phyloP scores from a whole-genome alignment of 2,113 vertebrate genomes.

The Canis aureus region DNA sequence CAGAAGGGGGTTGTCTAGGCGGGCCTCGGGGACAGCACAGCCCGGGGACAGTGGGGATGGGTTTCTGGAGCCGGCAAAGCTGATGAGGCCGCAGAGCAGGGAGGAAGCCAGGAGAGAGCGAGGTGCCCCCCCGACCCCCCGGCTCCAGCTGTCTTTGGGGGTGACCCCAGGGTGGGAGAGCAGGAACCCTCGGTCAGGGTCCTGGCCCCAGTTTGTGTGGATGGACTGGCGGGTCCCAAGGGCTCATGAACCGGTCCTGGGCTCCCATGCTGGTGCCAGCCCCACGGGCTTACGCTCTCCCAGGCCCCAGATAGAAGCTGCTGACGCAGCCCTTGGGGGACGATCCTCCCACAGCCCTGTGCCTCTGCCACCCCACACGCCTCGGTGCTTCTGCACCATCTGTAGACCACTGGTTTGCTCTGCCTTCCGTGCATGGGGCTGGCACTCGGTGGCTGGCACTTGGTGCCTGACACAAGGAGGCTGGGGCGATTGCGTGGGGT shows the following conservation, averaged over 20 bases:
- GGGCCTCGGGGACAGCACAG: neutral
- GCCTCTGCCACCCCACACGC: rapidly evolving
- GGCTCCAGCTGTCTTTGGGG: too few relatives aligned
- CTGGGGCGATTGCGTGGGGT: rapidly evolving
- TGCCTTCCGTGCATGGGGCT: neutral
- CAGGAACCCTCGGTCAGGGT: neutral
- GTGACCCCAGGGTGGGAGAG: neutral
- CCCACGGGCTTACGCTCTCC: neutral
- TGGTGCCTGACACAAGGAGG: rapidly evolving
- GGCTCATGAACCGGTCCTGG: neutral
- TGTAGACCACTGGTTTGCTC: rapidly evolving
- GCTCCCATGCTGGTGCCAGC: neutral
- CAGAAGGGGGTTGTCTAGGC: neutral
- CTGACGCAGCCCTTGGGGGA: neutral
- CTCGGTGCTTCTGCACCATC: rapidly evolving
- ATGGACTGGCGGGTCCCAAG: neutral
- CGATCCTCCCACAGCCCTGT: neutral
- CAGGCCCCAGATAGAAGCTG: conserved; percentile 27
- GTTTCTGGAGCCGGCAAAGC: neutral
- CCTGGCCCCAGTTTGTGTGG: too few relatives aligned
- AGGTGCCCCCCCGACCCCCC: rapidly evolving
- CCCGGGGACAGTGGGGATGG: rapidly evolving
- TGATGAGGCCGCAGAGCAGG: neutral
- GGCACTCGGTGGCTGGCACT: rapidly evolving
- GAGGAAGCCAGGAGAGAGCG: neutral